A percentile compares a stretch with the other conserved stretches of the same genome.
These are phyloP conservation scores for Cryptophagus acutangulus DNA, from an alignment of 2,888 invertebrate genomes.

Conservation along the genomic window DNA sequence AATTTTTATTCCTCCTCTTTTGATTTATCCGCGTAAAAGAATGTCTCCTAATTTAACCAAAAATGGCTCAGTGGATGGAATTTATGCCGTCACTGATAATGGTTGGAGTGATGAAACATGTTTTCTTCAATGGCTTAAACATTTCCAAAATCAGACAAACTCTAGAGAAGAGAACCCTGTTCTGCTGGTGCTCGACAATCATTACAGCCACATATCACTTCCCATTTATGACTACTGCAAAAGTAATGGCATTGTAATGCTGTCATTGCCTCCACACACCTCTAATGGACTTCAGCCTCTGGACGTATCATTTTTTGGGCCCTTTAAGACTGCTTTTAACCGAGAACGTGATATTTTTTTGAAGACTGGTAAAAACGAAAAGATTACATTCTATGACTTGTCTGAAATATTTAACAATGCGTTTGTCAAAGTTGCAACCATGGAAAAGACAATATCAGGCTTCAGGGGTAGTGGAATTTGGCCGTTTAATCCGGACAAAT, in stretches of 20 bases:
- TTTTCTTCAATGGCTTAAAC: slow-evolving; percentile 16
- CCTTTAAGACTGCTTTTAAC: slow-evolving; percentile 19
- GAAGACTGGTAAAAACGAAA: slow-evolving; percentile 9
- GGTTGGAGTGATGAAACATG: slow-evolving; percentile 8
- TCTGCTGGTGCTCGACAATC: slow-evolving; percentile 15
- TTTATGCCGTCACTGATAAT: slow-evolving; percentile 23
- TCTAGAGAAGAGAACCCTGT: background rate
- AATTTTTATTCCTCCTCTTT: slow-evolving; percentile 35
- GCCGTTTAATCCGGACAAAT: slow-evolving; percentile 11
- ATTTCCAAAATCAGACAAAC: slow-evolving; percentile 2
- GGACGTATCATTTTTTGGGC: slow-evolving; percentile 20
- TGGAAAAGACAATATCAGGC: slow-evolving; percentile 15
- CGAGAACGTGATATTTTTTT: slow-evolving; percentile 14
- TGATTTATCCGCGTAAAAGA: slow-evolving; percentile 35
- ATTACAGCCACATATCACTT: background rate
- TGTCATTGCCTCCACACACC: slow-evolving; percentile 21
- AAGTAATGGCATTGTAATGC: slow-evolving; percentile 17
- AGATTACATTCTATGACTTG: slow-evolving; percentile 12
- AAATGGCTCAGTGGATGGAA: slow-evolving; percentile 27
- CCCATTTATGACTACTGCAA: slow-evolving; percentile 17
- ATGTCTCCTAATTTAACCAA: slow-evolving; percentile 28
- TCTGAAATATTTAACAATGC: slow-evolving; percentile 16
- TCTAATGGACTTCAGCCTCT: slow-evolving; percentile 22
- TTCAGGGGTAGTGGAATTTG: slow-evolving; percentile 14
- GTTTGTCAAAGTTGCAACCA: slow-evolving; percentile 10